A percentile compares a stretch with the other conserved stretches of the same genome.
phyloP scores from a whole-genome alignment of 2,113 vertebrate species.

The Brachirus orientalis region DNA sequence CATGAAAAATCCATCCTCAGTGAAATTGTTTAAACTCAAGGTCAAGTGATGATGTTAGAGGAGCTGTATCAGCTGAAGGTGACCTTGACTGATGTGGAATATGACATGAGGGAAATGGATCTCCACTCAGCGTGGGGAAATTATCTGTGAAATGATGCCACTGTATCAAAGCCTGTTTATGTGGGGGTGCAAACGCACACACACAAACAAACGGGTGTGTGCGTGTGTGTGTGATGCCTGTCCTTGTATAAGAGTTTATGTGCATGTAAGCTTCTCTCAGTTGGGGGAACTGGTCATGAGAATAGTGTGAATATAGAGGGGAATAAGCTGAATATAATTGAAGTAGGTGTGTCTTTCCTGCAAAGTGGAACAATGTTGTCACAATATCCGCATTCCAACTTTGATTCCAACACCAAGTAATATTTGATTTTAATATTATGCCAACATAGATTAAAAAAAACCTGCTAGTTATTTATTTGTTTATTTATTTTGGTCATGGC shows the following conservation, averaged over 20 bases:
- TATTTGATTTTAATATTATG: constrained; percentile 6
- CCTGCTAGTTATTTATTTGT: not conserved
- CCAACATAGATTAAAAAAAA: constrained; percentile 4
- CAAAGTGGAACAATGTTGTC: constrained; percentile 14
- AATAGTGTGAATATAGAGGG: constrained; percentile 36
- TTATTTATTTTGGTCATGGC: constrained; percentile 18
- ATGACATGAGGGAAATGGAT: constrained; percentile 78
- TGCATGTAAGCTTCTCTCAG: constrained; percentile 56
- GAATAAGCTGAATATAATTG: constrained; percentile 33
- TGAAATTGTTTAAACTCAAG: constrained; percentile 77
- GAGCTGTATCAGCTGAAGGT: constrained; percentile 72
- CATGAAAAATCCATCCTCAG: constrained; percentile 72
- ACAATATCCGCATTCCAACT: constrained; percentile 5
- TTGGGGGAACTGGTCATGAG: constrained; percentile 50
- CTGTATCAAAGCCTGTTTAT: constrained; percentile 71
- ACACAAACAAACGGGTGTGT: not conserved
- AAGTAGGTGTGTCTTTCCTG: not conserved
- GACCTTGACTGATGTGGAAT: constrained; percentile 80
- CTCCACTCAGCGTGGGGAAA: constrained; percentile 69
- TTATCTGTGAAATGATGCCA: constrained; percentile 79
- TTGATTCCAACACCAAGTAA: not conserved
- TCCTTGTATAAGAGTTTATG: constrained; percentile 50
- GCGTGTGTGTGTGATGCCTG: constrained; percentile 21
- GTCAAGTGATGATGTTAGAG: constrained; percentile 73
- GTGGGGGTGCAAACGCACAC: constrained; percentile 18